Evolutionary conservation across 2,797 vertebrate species (phyloP).

Genomic region (Sebastes variabilis): DNA sequence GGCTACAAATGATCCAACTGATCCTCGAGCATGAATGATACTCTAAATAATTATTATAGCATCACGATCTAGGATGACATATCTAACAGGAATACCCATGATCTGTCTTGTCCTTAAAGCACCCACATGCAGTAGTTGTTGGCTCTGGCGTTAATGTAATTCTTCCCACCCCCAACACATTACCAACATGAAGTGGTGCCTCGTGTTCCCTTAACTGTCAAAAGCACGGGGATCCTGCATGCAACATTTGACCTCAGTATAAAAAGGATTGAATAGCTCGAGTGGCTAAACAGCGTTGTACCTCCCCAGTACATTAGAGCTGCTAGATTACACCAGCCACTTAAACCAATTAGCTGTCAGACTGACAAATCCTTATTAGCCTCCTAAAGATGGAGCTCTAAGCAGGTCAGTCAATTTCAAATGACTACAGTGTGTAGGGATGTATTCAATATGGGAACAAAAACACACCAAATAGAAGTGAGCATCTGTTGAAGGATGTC

Average conservation of each 20-base stretch:
- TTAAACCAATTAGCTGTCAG: constrained; percentile 79
- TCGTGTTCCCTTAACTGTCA: constrained; percentile 1
- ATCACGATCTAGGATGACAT: not conserved
- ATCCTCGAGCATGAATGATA: not conserved
- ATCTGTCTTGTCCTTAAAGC: not conserved
- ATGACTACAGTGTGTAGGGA: not conserved
- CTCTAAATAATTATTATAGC: not conserved
- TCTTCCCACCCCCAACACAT: not conserved
- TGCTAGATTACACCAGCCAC: constrained; percentile 56
- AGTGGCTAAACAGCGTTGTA: not conserved
- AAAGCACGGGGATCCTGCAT: constrained; percentile 13
- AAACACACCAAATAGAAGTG: not conserved
- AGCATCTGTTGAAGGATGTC: not conserved
- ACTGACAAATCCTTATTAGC: constrained; percentile 74
- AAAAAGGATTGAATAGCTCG: constrained; percentile 39
- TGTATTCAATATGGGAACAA: not conserved
- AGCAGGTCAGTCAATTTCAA: constrained; percentile 39
- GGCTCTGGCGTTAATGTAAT: not conserved
- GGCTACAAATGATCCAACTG: not conserved
- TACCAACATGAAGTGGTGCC: not conserved
- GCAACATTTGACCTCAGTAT: constrained; percentile 48
- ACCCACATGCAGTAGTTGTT: not conserved
- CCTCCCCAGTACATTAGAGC: constrained; percentile 31
- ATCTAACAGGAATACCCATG: not conserved
- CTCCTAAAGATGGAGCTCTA: constrained; percentile 57